Evolutionary conservation across 2,797 vertebrate species (phyloP), one percentile per base, ranked within the genome.

Genomic region (Synaphobranchus kaupii): DNA sequence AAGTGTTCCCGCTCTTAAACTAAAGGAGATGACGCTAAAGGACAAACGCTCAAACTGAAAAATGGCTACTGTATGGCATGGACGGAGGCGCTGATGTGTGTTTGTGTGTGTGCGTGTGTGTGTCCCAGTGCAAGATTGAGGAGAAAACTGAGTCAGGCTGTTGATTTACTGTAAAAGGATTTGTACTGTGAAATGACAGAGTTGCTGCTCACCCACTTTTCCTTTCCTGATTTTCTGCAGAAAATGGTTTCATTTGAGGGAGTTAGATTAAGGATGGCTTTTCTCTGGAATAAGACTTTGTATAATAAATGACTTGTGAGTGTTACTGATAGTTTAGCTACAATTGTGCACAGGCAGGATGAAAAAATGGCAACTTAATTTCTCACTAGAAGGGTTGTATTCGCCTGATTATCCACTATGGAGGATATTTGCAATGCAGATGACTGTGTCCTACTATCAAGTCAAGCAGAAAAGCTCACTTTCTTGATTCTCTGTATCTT

Each of bases 41-140:
- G 71, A 88, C 68, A 88, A 56, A 86, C 90, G 88, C 89, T 92
- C 88, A 88, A 91, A 88, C 88, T 92, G 92, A 94, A 89, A 90
- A 86, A 90, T 90, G 90, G 91, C 89, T 84, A 88, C 68, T 86
- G 58, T 60, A 73, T 44, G 76, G 44, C 56, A 63, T 66, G 71
- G 60, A 60, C 54, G 10, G 25, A 34, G 34, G 13, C 20, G 31
- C 34, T n/a, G 28, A 4, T 44, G 48, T 25, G 86, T 20, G n/a
- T 47, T 81, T 85, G 84, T 68, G 44, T 68, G 81, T 58, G 58
- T 63, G 48, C 9, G 1, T 17, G 56, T 12, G 17, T 56, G 50
- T 86, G 85, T 52, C 34, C 17, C 13, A 80, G 85, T 52, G 52
- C 73, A 60, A 54, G 31, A 76, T 39, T 76, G 28, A 34, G 66